Percentiles rank a stretch among this genome's conserved stretches.
phyloP scores from a whole-genome alignment of 2,888 invertebrate species.

The Malthinus seriepunctatus region DNA sequence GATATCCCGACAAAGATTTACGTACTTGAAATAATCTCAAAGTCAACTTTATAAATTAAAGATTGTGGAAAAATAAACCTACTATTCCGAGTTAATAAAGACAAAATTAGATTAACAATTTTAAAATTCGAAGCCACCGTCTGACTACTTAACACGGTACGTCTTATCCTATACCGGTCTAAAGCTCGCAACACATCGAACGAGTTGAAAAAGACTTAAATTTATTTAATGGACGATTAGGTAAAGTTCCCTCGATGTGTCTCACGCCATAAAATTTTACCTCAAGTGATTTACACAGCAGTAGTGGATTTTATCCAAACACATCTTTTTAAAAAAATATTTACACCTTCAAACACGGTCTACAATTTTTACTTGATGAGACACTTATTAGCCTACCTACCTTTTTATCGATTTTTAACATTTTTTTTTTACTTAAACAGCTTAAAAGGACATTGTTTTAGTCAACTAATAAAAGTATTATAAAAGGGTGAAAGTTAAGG shows the following conservation, averaged over 20 bases:
- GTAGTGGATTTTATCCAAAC: constrained; percentile 47
- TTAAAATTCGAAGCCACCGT: constrained; percentile 41
- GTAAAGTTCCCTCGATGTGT: constrained; percentile 19
- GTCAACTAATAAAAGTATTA: background rate
- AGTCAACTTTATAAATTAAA: constrained; percentile 24
- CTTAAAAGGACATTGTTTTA: too few species aligned
- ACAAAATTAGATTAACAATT: constrained; percentile 27
- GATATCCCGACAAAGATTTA: constrained; percentile 52
- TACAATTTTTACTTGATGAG: constrained; percentile 49
- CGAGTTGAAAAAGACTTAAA: background rate
- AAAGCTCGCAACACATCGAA: constrained; percentile 41
- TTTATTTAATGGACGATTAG: background rate
- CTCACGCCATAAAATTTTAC: constrained; percentile 21
- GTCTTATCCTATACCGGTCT: constrained; percentile 48
- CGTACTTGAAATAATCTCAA: constrained; percentile 43
- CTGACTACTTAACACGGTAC: constrained; percentile 45
- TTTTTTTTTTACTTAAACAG: constrained; percentile 38
- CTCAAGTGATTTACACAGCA: constrained; percentile 49
- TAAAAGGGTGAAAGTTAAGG: too few species aligned
- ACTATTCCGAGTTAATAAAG: constrained; percentile 18
- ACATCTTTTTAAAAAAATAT: constrained; percentile 47
- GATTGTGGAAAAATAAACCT: constrained; percentile 28
- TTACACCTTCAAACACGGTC: constrained; percentile 52
- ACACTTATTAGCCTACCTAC: constrained; percentile 50
- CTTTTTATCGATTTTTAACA: constrained; percentile 29